These are phyloP conservation scores for Drosophila kuntzei DNA, from an alignment of 2,888 invertebrate species.

Conservation along the genomic window DNA sequence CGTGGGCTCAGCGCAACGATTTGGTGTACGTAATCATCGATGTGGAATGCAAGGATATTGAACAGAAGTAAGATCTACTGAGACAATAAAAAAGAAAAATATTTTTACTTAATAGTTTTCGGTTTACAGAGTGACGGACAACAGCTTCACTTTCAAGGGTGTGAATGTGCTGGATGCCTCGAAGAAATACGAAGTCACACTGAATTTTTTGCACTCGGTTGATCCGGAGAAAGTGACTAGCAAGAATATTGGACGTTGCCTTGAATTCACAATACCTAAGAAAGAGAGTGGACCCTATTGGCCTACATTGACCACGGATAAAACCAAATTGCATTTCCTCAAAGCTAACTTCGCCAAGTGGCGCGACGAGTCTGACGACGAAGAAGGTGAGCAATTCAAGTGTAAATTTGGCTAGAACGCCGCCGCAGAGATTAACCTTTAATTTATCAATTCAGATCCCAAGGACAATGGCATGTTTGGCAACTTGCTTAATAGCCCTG, in stretches of 20 bases:
- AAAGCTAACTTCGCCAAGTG: conserved; percentile 99
- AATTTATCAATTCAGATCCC: conserved; percentile 31
- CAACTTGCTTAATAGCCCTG: conserved; percentile 65
- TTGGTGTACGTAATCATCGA: conserved; percentile 95
- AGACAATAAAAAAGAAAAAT: background rate
- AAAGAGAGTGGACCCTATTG: conserved; percentile 91
- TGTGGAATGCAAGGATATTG: conserved; percentile 95
- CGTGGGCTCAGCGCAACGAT: conserved; percentile 96
- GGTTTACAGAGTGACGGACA: conserved; percentile 88
- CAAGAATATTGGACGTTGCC: conserved; percentile 90
- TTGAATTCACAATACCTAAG: conserved; percentile 91
- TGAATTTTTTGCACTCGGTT: conserved; percentile 93
- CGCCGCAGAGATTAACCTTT: background rate
- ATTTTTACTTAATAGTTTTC: background rate
- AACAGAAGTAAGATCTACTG: conserved; percentile 88
- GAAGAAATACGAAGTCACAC: conserved; percentile 94
- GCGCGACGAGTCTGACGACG: conserved; percentile 97
- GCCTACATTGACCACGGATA: conserved; percentile 94
- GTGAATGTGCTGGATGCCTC: conserved; percentile 92
- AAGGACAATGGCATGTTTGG: conserved; percentile 66
- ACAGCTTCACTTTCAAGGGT: conserved; percentile 93
- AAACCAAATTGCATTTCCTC: conserved; percentile 96
- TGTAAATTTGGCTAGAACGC: background rate
- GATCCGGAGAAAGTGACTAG: conserved; percentile 91
- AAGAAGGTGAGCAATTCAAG: conserved; percentile 87